Evolutionary conservation across 2,113 vertebrate genomes (phyloP), one percentile per base, ranked within the genome.

Genomic region (Argyrosomus japonicus): DNA sequence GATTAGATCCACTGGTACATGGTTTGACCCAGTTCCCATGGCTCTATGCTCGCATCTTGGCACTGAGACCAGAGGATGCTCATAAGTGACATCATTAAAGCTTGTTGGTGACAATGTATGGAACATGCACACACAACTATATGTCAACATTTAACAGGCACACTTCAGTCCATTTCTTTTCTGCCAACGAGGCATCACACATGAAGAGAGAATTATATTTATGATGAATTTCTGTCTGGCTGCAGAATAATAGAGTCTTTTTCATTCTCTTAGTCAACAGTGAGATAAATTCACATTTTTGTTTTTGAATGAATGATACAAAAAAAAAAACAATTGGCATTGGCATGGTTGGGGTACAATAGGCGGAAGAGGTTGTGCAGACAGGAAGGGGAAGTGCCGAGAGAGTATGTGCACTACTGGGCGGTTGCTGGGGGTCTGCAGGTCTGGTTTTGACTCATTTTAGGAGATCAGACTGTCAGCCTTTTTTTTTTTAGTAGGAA

Each of bases 21-120:
- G 68, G 40, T 88, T 89, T 94, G 92, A 91, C 91, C 93, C 90
- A 93, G 90, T 94, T 95, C 93, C 91, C 93, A 91, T 92, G 91
- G 75, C 76, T 87, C 75, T 67, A 69, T 81, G 78, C 80, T 89
- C 86, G 84, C 82, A 58, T 91, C 80, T 89, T 88, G 86, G 83
- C 87, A 67, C 75, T 68, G 40, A 78, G 74, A 68, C 18, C 18
- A 8, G 14, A 4, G 13, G 69, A 84, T 78, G 77, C 74, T 70
- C 88, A 88, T 87, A 82, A 80, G 45, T 75, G 51, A 78, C 72
- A 79, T 89, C 58, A 79, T 85, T 87, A 84, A 83, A 70, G 69
- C 43, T 75, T 19, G 12, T 71, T 23, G n/a, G 47, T 40, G 43
- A 77, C 7, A 56, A 47, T 47, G 21, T 75, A 68, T 83, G 58